Percentiles rank a stretch among this genome's conserved stretches.
Evolutionary conservation across 2,888 invertebrate genomes (phyloP).

Genomic region (Heliconius charithonia): DNA sequence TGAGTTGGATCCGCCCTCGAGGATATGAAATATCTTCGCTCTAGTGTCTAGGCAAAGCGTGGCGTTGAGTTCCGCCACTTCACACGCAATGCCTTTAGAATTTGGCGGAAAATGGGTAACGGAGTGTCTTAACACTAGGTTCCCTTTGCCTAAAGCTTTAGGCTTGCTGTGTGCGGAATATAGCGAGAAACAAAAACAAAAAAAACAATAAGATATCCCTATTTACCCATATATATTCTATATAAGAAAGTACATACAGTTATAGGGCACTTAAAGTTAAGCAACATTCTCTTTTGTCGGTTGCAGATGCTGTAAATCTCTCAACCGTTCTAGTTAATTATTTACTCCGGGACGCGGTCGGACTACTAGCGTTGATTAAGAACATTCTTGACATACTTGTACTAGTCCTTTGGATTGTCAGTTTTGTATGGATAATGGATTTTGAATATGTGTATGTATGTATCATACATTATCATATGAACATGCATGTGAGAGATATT

Average conservation of each 20-base stretch:
- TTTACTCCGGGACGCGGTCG: slow-evolving; percentile 11
- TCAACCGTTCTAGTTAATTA: slow-evolving; percentile 12
- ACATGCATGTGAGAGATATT: not conserved
- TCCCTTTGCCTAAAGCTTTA: no score
- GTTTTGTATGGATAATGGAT: not conserved
- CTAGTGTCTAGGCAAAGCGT: no score
- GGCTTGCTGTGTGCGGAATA: no score
- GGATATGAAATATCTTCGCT: no score
- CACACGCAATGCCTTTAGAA: no score
- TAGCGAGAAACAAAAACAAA: no score
- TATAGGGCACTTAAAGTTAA: not conserved
- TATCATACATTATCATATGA: not conserved
- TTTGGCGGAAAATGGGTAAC: no score
- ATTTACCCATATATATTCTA: not conserved
- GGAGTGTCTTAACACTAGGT: no score
- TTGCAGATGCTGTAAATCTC: slow-evolving; percentile 10
- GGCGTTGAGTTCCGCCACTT: no score
- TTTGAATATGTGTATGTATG: not conserved
- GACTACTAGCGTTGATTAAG: slow-evolving; percentile 7
- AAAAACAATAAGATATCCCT: not conserved
- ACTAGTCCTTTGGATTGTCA: not conserved
- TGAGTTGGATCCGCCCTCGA: no score
- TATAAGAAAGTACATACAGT: no score
- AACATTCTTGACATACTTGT: slow-evolving; percentile 11
- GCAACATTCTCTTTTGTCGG: not conserved